Base-by-base conservation (phyloP, 1,140 invertebrate genomes). In the Helicoverpa zea region DNA sequence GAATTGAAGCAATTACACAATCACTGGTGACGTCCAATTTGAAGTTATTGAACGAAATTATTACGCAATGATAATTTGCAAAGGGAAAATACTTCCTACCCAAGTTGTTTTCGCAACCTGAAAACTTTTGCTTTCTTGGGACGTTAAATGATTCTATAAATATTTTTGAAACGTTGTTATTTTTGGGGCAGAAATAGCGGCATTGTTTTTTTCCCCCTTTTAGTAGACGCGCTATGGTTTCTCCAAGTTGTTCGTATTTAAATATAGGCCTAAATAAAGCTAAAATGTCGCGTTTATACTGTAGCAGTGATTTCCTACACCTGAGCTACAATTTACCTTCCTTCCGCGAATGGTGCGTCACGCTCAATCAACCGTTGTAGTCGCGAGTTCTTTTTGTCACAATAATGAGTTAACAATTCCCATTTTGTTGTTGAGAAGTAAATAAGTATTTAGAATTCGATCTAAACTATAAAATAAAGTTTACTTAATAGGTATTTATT, bases 1-100 rank as follows among this genome's bases (percentile, higher is more conserved):
- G 30, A 64, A 64, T 23, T 23, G 16, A 52, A 70, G 12, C 47
- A 70, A 70, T 70, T 70, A 70, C 49, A 52, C 49, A 70, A 70
- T 52, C 49, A 4, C 18, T 29, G 49, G 16, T 52, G 66, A 70
- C 66, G 64, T 23, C 43, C 35, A 51, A 51, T 68, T 11, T 18
- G 66, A 64, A 64, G 35, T 64, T 64, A 43, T 63, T 30, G 9
- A 13, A 11, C 4, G 35, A 43, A 43, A 43, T 30, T 4, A 29
- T 30, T 63, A 63, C 23, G 59, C 59, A 13, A 63, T 30, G 2
- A 3, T 29, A 5, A 58, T 18, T 29, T 59, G 58, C 16, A 23
- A 59, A 11, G 12, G 18, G 16, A 29, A 23, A 59, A 59, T 43
- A 43, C 5, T 43, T 7, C 35, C 23, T 23, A 23, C 2, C 23